Conservation (phyloP, 2,888 invertebrate genomes). For the Seladonia tumulorum region DNA sequence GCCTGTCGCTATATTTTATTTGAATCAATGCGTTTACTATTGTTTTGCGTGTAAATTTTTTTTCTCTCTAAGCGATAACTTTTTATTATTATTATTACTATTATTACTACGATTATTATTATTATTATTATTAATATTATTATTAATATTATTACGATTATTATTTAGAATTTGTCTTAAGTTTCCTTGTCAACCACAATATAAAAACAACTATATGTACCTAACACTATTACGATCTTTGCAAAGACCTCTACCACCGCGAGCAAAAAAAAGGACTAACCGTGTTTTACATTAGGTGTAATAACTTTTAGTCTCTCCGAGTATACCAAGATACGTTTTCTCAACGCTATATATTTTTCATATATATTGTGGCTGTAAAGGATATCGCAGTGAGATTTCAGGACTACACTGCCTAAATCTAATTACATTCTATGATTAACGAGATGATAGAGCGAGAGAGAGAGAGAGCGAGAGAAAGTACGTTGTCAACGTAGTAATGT, state of each 20-base stretch:
- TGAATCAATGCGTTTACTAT: conserved; percentile 63
- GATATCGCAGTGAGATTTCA: conserved; percentile 51
- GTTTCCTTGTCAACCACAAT: conserved; percentile 74
- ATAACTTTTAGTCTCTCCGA: conserved; percentile 39
- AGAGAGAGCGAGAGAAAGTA: not conserved
- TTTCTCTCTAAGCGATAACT: conserved; percentile 59
- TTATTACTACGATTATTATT: conserved; percentile 28
- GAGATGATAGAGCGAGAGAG: conserved; percentile 23
- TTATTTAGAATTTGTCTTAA: conserved; percentile 54
- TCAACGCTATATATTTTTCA: conserved; percentile 56
- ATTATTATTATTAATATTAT: conserved; percentile 42
- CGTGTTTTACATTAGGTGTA: conserved; percentile 39
- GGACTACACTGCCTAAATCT: conserved; percentile 52
- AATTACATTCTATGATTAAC: conserved; percentile 36
- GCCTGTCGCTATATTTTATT: conserved; percentile 63
- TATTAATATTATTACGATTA: conserved; percentile 49
- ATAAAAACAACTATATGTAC: conserved; percentile 43
- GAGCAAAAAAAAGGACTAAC: conserved; percentile 38
- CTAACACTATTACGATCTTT: conserved; percentile 20
- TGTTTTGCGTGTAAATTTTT: conserved; percentile 70
- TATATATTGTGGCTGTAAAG: conserved; percentile 88
- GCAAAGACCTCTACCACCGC: conserved; percentile 39
- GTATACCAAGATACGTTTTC: conserved; percentile 48
- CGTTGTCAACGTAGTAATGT: conserved; percentile 41
- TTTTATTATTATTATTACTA: conserved; percentile 60